Base-by-base conservation (phyloP, 1,140 invertebrate species). In the Latrodectus geometricus region DNA sequence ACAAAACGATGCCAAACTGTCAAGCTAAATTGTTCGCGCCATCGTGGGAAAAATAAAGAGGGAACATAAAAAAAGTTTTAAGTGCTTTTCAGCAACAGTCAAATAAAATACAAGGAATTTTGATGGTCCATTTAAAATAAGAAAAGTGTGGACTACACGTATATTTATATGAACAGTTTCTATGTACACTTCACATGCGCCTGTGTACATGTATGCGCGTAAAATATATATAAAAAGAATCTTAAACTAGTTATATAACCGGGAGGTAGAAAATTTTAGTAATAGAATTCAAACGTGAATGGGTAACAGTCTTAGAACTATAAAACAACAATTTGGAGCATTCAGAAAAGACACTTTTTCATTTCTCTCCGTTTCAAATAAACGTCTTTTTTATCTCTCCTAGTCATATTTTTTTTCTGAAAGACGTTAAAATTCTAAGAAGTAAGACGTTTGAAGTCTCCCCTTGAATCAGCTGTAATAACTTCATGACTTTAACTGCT, bases 81-180 rank as follows among this genome's bases (percentile, higher is more conserved):
- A 74, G 70, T 74, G 80, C 65, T 5, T 83, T 54, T 74, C 70
- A 74, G 80, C 69, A 83, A 83, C 80, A 83, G 69, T 83, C 70
- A 83, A 83, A 83, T 83, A 83, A 83, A 83, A 83, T 74, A 74
- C 70, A 83, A 83, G 74, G 80, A 83, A 83, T 69, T 83, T 83
- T 83, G 80, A 83, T 83, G 70, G 80, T 83, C 80, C 80, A 74
- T 83, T 83, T 83, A 83, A 83, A 83, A 70, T 83, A 65, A 74
- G 80, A 72, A 83, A 74, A 82, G 80, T 83, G 66, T 74, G 15
- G 56, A 14, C 11, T 82, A 49, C 17, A 74, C n/a, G 61, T 82
- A 82, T 82, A 83, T 83, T 11, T 66, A 21, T 78, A 74, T 72
- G 50, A 54, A 61, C 52, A 61, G 56, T 81, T 54, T 81, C 50